Evolutionary conservation across 1,140 invertebrate genomes (phyloP).

Genomic region (Drosophila navojoa): DNA sequence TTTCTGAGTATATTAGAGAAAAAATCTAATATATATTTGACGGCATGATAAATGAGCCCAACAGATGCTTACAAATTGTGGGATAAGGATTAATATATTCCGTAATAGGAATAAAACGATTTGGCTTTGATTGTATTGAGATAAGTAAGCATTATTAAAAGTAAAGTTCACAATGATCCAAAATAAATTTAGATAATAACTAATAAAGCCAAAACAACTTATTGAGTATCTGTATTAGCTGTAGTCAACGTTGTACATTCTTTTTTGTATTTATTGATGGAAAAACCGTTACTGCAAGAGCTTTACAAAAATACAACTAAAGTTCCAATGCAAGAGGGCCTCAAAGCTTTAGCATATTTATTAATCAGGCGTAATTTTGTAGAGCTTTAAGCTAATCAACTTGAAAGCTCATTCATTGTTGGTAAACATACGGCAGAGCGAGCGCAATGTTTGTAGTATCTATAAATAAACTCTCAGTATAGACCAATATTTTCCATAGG

Average conservation of each 20-base stretch:
- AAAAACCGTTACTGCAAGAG: no score
- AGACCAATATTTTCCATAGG: neutral
- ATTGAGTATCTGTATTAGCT: no score
- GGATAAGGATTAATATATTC: neutral
- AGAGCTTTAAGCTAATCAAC: conserved; percentile 7
- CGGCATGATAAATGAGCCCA: conserved; percentile 58
- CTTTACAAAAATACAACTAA: no score
- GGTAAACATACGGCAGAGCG: neutral
- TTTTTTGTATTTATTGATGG: no score
- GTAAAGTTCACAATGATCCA: no score
- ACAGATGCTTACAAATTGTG: conserved; percentile 45
- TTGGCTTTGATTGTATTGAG: no score
- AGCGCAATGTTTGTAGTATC: neutral
- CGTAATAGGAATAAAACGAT: no score
- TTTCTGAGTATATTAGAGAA: conserved; percentile 43
- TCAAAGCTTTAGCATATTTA: neutral
- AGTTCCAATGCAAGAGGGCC: no score
- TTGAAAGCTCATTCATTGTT: conserved; percentile 16
- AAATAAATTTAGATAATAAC: no score
- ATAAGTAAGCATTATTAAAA: no score
- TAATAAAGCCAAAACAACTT: no score
- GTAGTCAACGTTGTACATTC: no score
- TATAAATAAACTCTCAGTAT: neutral
- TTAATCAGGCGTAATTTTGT: neutral
- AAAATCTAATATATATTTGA: conserved; percentile 56